Percentiles rank a stretch among this genome's conserved stretches.
Evolutionary conservation across 2,113 vertebrate species (phyloP).

Genomic region (Elgaria multicarinata): DNA sequence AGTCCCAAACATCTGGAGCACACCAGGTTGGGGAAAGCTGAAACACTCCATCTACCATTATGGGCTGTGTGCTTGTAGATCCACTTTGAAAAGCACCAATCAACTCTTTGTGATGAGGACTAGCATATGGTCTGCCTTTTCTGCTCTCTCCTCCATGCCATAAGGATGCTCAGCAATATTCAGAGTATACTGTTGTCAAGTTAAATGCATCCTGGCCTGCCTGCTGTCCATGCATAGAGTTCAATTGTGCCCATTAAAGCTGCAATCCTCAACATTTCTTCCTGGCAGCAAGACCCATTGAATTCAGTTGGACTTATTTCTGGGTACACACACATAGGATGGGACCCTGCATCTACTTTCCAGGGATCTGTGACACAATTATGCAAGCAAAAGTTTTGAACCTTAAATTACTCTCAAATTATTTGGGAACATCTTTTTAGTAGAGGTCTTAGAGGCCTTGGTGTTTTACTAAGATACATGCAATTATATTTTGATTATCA

Average conservation of each 20-base stretch:
- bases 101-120: neutral
- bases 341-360: neutral
- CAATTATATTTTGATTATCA: conserved; percentile 24
- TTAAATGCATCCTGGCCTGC: neutral
- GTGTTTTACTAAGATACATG: conserved; percentile 31
- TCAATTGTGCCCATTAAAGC: neutral
- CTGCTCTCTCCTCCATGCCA: neutral
- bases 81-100: neutral
- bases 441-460: conserved; percentile 37
- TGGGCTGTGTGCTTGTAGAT: neutral
- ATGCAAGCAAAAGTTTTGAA: neutral
- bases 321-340: neutral
- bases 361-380: neutral
- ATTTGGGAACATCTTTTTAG: neutral
- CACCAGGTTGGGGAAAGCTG: too few relatives aligned
- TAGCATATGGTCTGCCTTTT: neutral
- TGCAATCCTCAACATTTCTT: neutral
- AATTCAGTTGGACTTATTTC: neutral
- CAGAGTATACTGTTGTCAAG: neutral
- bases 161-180: neutral
- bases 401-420: neutral
- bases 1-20: too few relatives aligned
- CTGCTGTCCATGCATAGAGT: too few relatives aligned
- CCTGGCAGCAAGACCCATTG: neutral
- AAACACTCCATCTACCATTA: neutral